These are phyloP conservation scores for Melanophora roralis DNA, from an alignment of 2,888 invertebrate genomes.

Conservation along the genomic window DNA sequence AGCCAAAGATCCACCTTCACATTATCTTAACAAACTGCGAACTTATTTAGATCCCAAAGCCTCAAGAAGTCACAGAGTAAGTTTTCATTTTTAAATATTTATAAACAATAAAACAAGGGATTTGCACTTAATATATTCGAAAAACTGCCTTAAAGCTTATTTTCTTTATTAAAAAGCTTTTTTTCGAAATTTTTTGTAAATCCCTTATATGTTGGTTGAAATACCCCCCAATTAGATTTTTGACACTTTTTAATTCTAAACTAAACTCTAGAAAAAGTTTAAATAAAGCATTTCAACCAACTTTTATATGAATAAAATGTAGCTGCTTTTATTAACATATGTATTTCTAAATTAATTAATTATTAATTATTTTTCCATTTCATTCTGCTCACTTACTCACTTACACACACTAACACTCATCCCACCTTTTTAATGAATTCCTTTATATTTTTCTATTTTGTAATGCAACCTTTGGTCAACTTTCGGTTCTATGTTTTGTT, in stretches of 20 bases:
- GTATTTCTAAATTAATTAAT: slow-evolving; percentile 38
- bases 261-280: slow-evolving; percentile 8
- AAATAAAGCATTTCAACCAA: slow-evolving; percentile 39
- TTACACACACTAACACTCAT: slow-evolving; percentile 35
- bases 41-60: slow-evolving; percentile 98
- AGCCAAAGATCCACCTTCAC: slow-evolving; percentile 97
- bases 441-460: slow-evolving; percentile 13
- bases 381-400: slow-evolving; percentile 43
- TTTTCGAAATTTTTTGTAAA: not conserved
- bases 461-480: not conserved
- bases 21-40: slow-evolving; percentile 95
- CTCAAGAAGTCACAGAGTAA: slow-evolving; percentile 94
- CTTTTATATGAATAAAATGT: not conserved
- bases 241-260: slow-evolving; percentile 8
- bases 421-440: not conserved
- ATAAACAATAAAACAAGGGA: slow-evolving; percentile 8
- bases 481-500: not conserved
- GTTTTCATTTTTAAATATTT: slow-evolving; percentile 72
- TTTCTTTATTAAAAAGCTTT: not conserved
- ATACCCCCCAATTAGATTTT: not conserved
- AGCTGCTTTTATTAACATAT: slow-evolving; percentile 35
- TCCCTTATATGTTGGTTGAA: slow-evolving; percentile 36
- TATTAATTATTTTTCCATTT: slow-evolving; percentile 50
- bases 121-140: not conserved
- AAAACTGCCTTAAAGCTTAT: not conserved